Base-by-base conservation (phyloP, 1,140 invertebrate genomes). In the Zaprionus ghesquierei region DNA sequence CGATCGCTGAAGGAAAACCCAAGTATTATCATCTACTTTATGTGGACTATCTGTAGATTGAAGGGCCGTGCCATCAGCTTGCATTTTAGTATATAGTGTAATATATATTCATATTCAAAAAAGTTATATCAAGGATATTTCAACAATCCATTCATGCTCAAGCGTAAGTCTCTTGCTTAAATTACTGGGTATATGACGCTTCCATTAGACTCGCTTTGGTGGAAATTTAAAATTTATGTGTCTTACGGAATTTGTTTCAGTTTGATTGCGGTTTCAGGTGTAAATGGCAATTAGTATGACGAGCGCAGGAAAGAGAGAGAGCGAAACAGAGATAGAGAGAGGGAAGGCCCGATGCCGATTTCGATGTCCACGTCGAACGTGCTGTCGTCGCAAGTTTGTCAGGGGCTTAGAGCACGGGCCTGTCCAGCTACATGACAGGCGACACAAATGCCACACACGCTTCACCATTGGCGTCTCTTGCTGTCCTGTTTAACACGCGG, bases 401-500 rank as follows among this genome's bases (percentile, higher is more conserved):
- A 77, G 74, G 55, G 78, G 71, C 78, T 77, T 77, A 75, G 62
- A 51, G 60, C 20, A 22, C 64, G n/a, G 31, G 69, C 58, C 77
- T 77, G 81, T 71, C 60, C 78, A 62, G 65, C 59, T 31, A 77
- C 60, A 76, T 81, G 70, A 81, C 81, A 86, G 77, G 79, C 56
- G 75, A 72, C 82, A 81, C 72, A 78, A 78, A 86, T 85, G 82
- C 81, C 81, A 85, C 81, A 85, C 81, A 81, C 70, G 70, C 54
- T 65, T 79, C 61, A 29, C 66, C 70, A 82, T 75, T 77, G 62
- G 51, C 56, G 53, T 61, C 51, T 62, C 27, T 53, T 23, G 35
- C 80, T 51, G 77, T 85, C 77, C 58, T 60, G 49, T 79, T 66
- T 55, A 41, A 56, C 55, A 69, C 44, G 51, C 53, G 58, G 1